Conservation (phyloP, 2,113 vertebrate genomes). For the Salvelinus fontinalis region DNA sequence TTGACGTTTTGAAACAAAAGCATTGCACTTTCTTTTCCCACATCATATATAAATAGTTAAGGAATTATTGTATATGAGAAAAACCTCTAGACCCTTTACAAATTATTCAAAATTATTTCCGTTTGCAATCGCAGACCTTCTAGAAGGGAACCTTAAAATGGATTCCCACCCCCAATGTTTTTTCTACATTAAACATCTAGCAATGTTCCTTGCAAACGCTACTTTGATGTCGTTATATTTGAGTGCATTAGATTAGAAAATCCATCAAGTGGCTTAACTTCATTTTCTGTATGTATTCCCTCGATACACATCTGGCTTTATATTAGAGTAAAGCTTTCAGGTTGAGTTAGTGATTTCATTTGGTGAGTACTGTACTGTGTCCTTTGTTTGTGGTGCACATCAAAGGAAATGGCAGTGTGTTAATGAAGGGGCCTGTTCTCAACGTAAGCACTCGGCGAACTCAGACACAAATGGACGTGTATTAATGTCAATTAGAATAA, state of each 20-base stretch:
- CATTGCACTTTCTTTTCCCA: background rate
- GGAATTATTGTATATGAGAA: background rate
- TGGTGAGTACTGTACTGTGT: conserved; percentile 63
- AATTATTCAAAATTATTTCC: too few species aligned
- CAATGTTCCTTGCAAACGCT: too few species aligned
- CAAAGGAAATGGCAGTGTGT: conserved; percentile 48
- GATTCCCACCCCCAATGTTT: too few species aligned
- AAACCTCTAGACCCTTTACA: too few species aligned
- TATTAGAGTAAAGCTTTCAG: conserved; percentile 69
- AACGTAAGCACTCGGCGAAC: conserved; percentile 38
- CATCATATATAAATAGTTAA: conserved; percentile 7
- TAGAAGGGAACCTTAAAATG: too few species aligned
- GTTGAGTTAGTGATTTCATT: conserved; percentile 73
- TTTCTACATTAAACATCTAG: too few species aligned
- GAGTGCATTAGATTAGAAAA: conserved; percentile 25
- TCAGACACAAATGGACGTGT: conserved; percentile 61
- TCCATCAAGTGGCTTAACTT: conserved; percentile 7
- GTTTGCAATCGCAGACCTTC: too few species aligned
- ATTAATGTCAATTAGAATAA: conserved; percentile 69
- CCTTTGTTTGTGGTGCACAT: conserved; percentile 57
- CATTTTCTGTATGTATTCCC: conserved; percentile 13
- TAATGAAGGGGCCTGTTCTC: conserved; percentile 59
- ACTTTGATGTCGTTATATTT: background rate
- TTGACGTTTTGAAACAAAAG: conserved; percentile 18
- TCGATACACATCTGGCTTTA: conserved; percentile 48